phyloP scores from a whole-genome alignment of 2,888 invertebrate species.

The Chydorus sphaericus region DNA sequence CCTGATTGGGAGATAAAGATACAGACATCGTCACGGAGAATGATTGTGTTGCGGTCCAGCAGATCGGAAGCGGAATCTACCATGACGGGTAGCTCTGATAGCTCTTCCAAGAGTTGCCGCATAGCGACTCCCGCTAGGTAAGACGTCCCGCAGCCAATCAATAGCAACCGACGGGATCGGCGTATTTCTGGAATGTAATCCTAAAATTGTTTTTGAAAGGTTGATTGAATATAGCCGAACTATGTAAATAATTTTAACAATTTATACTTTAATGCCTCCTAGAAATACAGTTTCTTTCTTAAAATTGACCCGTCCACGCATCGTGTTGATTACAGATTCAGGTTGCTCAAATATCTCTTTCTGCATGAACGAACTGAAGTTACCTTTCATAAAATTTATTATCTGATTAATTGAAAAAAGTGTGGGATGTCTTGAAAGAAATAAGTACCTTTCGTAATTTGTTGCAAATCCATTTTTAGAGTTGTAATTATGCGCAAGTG shows the following conservation, averaged over 20 bases:
- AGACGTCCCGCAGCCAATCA: constrained; percentile 97
- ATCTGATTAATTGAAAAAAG: not conserved
- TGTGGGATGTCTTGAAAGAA: not conserved
- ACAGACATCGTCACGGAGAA: constrained; percentile 98
- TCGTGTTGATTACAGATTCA: constrained; percentile 96
- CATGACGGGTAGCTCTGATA: constrained; percentile 97
- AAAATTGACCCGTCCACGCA: constrained; percentile 95
- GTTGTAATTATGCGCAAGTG: constrained; percentile 88
- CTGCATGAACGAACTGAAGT: constrained; percentile 98
- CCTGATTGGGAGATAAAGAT: constrained; percentile 99
- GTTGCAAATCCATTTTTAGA: constrained; percentile 92
- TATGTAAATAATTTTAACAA: not conserved
- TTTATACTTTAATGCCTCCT: constrained; percentile 75
- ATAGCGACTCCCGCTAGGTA: constrained; percentile 99
- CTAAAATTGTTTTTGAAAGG: constrained; percentile 24
- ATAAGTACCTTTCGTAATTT: constrained; percentile 83
- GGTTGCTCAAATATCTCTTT: constrained; percentile 99
- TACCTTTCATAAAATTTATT: constrained; percentile 40
- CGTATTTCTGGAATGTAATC: constrained; percentile 96
- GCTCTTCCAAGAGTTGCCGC: constrained; percentile 85
- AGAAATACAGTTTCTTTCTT: constrained; percentile 68
- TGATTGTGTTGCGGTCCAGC: constrained; percentile 91
- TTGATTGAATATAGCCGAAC: not conserved
- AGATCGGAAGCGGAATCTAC: constrained; percentile 98
- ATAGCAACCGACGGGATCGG: constrained; percentile 84